phyloP scores from a whole-genome alignment of 2,113 vertebrate species.

The Trichechus manatus region DNA sequence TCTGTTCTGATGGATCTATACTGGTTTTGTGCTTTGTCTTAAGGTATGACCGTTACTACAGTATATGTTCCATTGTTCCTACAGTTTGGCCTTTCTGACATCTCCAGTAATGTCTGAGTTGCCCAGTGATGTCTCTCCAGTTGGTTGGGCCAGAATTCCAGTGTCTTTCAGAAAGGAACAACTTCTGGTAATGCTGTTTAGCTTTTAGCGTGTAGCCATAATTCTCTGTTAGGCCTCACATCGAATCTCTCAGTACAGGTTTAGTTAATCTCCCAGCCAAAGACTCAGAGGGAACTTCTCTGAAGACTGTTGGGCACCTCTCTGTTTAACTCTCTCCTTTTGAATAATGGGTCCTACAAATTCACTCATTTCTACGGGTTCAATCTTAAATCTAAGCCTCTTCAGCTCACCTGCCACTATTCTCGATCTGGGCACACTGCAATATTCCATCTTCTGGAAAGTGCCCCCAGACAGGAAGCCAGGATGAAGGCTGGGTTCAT shows the following conservation, averaged over 20 bases:
- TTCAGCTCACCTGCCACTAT: not conserved
- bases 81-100: not conserved
- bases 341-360: not conserved
- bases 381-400: not conserved
- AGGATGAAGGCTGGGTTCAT: not conserved
- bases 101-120: not conserved
- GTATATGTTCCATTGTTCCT: not conserved
- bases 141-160: not conserved
- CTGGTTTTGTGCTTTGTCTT: not conserved
- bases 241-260: not conserved
- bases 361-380: not conserved
- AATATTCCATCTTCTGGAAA: not conserved
- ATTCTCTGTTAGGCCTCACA: not conserved
- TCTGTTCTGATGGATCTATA: not conserved
- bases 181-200: not conserved
- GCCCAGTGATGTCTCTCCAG: not conserved
- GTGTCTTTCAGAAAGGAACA: not conserved
- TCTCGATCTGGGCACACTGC: not conserved
- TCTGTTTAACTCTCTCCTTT: not conserved
- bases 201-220: not conserved
- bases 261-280: not conserved
- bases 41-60: not conserved
- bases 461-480: not conserved
- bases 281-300: not conserved
- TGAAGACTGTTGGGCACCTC: not conserved